These are phyloP conservation scores for Sebastes miniatus DNA, from an alignment of 2,797 vertebrate species.

Conservation along the genomic window DNA sequence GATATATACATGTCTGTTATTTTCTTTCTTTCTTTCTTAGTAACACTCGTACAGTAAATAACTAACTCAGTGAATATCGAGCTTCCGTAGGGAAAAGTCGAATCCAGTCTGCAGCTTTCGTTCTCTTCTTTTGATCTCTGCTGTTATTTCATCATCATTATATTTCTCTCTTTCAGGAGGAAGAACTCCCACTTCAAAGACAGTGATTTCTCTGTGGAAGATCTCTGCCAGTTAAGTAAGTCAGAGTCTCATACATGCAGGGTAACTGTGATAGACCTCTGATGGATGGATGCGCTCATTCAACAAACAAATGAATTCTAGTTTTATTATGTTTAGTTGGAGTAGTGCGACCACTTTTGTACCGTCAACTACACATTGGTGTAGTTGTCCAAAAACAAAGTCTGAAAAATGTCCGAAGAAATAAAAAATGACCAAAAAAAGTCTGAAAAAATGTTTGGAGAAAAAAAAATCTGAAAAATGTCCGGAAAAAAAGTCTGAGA, in stretches of 20 bases:
- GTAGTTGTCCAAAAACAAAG: too few species aligned
- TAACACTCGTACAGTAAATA: neutral
- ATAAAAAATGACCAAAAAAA: too few species aligned
- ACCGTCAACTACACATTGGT: neutral
- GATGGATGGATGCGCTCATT: neutral
- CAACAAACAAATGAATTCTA: neutral
- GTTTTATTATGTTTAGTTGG: neutral
- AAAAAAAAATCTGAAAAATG: too few species aligned
- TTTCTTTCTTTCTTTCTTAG: too few species aligned
- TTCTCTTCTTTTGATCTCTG: neutral
- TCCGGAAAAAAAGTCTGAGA: too few species aligned
- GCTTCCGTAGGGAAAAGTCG: neutral
- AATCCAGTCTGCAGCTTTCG: neutral
- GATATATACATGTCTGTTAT: too few species aligned
- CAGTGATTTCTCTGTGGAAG: slow-evolving; percentile 90
- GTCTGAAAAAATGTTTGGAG: too few species aligned
- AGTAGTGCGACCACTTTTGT: neutral
- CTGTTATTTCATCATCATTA: slow-evolving; percentile 12
- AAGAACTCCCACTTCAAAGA: slow-evolving; percentile 91
- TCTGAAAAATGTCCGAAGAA: too few species aligned
- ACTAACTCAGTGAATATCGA: neutral
- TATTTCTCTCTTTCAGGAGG: slow-evolving; percentile 78
- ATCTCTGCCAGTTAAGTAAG: slow-evolving; percentile 94
- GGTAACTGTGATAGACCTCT: neutral
- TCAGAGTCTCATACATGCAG: slow-evolving; percentile 8